phyloP scores from a whole-genome alignment of 2,888 invertebrate species.

The Azorinus chamasolen region DNA sequence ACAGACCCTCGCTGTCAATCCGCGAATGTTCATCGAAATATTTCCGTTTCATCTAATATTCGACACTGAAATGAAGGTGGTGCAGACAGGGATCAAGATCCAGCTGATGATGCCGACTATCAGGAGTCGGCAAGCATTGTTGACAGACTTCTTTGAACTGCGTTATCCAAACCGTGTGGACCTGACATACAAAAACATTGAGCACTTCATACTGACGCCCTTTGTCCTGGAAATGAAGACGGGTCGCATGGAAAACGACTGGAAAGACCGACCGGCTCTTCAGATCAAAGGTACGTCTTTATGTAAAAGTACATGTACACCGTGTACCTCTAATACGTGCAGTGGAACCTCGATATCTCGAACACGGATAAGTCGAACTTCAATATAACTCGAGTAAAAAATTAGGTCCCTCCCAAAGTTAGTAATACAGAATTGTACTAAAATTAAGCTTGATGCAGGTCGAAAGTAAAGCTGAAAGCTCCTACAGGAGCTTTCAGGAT shows the following conservation, averaged over 20 bases:
- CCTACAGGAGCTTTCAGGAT: no score
- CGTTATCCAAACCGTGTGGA: conserved; percentile 75
- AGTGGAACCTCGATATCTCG: no score
- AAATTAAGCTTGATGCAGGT: no score
- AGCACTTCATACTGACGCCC: conserved; percentile 74
- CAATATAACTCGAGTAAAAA: no score
- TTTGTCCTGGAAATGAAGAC: conserved; percentile 72
- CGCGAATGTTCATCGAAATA: conserved; percentile 75
- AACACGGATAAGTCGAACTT: no score
- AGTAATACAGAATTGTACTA: no score
- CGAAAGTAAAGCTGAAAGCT: no score
- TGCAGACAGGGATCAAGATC: conserved; percentile 70
- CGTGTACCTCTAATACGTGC: no score
- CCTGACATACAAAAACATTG: conserved; percentile 74
- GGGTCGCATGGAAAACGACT: conserved; percentile 64
- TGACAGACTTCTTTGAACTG: conserved; percentile 71
- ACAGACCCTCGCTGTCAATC: conserved; percentile 63
- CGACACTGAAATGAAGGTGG: conserved; percentile 70
- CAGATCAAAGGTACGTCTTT: conserved; percentile 75
- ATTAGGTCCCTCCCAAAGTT: no score
- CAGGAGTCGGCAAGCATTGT: conserved; percentile 52
- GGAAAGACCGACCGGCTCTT: conserved; percentile 65
- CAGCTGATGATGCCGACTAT: conserved; percentile 75
- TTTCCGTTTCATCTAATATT: conserved; percentile 79
- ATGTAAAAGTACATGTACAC: no score